Evolutionary conservation across 2,797 vertebrate genomes (phyloP).

Genomic region (Enteromius mattozi): DNA sequence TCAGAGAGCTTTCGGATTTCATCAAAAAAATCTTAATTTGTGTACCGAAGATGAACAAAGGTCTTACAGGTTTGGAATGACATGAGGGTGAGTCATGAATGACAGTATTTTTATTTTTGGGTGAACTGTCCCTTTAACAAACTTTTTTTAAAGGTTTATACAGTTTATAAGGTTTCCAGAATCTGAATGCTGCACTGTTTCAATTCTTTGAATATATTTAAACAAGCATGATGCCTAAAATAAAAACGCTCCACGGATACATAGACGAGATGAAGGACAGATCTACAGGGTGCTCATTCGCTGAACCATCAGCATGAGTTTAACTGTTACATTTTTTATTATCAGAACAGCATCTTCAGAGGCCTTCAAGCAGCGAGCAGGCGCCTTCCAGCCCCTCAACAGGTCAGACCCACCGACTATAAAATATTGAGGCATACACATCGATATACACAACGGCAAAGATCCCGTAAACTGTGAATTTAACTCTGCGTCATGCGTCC

Average conservation of each 20-base stretch:
- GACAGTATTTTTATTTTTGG: background rate
- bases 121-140: background rate
- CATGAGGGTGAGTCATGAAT: background rate
- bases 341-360: conserved; percentile 77
- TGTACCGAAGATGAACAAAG: background rate
- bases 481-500: conserved; percentile 66
- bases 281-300: background rate
- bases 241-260: background rate
- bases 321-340: conserved; percentile 32
- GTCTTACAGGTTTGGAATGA: background rate
- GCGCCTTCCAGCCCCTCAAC: conserved; percentile 81
- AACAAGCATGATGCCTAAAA: background rate
- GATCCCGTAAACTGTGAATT: conserved; percentile 66
- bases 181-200: background rate
- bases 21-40: background rate
- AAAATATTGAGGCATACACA: conserved; percentile 21
- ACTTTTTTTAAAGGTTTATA: background rate
- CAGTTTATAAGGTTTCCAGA: background rate
- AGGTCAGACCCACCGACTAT: conserved; percentile 68
- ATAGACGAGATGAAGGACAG: background rate
- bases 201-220: background rate
- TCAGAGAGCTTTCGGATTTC: background rate
- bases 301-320: background rate
- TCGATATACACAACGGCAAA: background rate
- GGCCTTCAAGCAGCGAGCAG: conserved; percentile 78